These are phyloP conservation scores for Cyclargus thomasi DNA, from an alignment of 1,140 invertebrate genomes.

Conservation along the genomic window DNA sequence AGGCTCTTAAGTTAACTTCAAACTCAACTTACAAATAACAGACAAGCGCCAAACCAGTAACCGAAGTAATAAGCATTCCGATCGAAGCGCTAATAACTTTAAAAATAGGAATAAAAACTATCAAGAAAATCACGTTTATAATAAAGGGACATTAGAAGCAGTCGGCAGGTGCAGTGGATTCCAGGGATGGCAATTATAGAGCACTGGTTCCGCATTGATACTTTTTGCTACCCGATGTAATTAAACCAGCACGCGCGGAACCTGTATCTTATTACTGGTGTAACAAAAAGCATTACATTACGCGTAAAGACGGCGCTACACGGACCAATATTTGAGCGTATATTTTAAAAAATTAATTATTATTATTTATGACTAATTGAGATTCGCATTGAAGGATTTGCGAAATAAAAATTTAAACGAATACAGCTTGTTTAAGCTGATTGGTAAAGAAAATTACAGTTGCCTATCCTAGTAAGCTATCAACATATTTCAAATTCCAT, in stretches of 20 bases:
- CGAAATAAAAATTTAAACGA: too few relatives aligned
- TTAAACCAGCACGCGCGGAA: conserved; percentile 17
- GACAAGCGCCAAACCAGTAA: neutral
- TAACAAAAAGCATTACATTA: conserved; percentile 12
- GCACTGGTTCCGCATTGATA: conserved; percentile 20
- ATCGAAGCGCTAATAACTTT: neutral
- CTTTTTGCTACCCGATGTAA: conserved; percentile 15
- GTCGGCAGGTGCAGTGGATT: conserved; percentile 37
- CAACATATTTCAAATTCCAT: neutral
- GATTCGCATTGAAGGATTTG: too few relatives aligned
- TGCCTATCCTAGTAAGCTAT: neutral
- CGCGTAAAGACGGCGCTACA: neutral
- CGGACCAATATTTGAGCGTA: neutral
- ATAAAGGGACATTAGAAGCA: conserved; percentile 44
- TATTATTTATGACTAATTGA: neutral
- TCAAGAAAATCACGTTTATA: conserved; percentile 19
- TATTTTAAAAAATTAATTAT: neutral
- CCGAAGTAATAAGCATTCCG: neutral
- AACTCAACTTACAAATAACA: neutral
- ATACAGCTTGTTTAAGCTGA: too few relatives aligned
- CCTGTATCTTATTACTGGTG: conserved; percentile 12
- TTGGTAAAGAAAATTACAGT: neutral
- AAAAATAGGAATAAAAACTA: neutral
- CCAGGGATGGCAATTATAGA: conserved; percentile 32
- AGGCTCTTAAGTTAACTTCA: too few relatives aligned